Conservation (phyloP, 2,113 vertebrate species). For the Hemichromis elongatus region DNA sequence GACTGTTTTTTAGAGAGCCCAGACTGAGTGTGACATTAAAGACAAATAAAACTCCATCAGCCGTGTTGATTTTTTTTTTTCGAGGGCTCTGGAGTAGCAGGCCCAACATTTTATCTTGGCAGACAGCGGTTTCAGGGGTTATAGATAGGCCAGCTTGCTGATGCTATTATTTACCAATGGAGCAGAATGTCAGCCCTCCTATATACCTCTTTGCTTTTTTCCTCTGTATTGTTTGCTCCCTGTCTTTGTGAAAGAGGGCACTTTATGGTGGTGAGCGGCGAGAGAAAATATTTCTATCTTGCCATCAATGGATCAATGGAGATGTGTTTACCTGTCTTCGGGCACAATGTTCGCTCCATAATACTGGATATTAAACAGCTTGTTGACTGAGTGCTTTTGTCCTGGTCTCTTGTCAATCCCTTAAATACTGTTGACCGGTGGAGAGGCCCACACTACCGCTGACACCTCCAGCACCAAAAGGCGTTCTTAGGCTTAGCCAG, state of each 20-base stretch:
- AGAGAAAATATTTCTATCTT: conserved; percentile 90
- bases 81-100: conserved; percentile 74
- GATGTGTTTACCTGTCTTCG: conserved; percentile 89
- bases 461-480: conserved; percentile 71
- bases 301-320: conserved; percentile 89
- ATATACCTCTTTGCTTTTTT: conserved; percentile 70
- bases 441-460: conserved; percentile 69
- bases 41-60: conserved; percentile 70
- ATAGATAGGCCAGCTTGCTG: conserved; percentile 82
- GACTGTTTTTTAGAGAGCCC: conserved; percentile 66
- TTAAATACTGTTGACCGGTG: conserved; percentile 78
- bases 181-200: conserved; percentile 83
- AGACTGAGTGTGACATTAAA: conserved; percentile 75
- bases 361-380: conserved; percentile 91
- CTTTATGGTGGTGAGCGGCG: conserved; percentile 82
- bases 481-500: conserved; percentile 66
- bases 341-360: conserved; percentile 84
- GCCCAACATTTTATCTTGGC: conserved; percentile 84
- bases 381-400: conserved; percentile 93
- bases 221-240: conserved; percentile 86
- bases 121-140: conserved; percentile 88
- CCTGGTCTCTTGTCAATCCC: conserved; percentile 85
- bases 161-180: conserved; percentile 90
- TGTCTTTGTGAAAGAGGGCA: conserved; percentile 81
- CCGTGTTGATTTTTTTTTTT: conserved; percentile 81